Evolutionary conservation across 2,113 vertebrate genomes (phyloP), one percentile per base, ranked within the genome.

Genomic region (Monopterus albus): DNA sequence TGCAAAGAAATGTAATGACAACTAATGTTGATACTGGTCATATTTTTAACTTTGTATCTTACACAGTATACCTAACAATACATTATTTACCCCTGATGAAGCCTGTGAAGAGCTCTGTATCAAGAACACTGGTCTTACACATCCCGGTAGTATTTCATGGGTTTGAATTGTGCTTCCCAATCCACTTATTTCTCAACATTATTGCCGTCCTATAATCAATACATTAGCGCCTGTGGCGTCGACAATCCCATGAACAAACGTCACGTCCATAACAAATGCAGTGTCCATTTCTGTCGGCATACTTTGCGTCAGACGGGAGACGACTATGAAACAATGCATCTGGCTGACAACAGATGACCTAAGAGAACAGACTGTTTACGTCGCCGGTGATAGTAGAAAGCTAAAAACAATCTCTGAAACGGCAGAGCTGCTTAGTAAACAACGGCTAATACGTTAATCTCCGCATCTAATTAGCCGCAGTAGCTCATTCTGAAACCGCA

Each of bases 371-470:
- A n/a, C n/a, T n/a, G n/a, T n/a, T n/a, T n/a, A n/a, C n/a, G n/a
- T n/a, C n/a, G n/a, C n/a, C n/a, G n/a, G n/a, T n/a, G n/a, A n/a
- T n/a, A n/a, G n/a, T n/a, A 9, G 2, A 46, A 21, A 43, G n/a
- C 7, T 3, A 40, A 45, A 49, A n/a, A 49, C 21, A 28, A 20
- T 57, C n/a, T 55, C 2, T 43, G 20, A 31, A 23, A 49, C 11
- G 26, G 26, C 36, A 36, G 4, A 26, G 72, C 23, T 49, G 5
- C 35, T 65, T 50, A 13, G 79, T 84, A 84, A 84, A 88, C 89
- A 89, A 75, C 50, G 13, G 55, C 56, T 91, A 84, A 91, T 55
- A 71, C 87, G 82, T 84, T 86, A 87, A 91, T 91, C 85, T 66
- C 40, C 47, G 25, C 39, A 21, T 58, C 36, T 59, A 65, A 63